These are phyloP conservation scores for Megaustenia siamemsis DNA, from an alignment of 2,888 invertebrate genomes.

Conservation along the genomic window DNA sequence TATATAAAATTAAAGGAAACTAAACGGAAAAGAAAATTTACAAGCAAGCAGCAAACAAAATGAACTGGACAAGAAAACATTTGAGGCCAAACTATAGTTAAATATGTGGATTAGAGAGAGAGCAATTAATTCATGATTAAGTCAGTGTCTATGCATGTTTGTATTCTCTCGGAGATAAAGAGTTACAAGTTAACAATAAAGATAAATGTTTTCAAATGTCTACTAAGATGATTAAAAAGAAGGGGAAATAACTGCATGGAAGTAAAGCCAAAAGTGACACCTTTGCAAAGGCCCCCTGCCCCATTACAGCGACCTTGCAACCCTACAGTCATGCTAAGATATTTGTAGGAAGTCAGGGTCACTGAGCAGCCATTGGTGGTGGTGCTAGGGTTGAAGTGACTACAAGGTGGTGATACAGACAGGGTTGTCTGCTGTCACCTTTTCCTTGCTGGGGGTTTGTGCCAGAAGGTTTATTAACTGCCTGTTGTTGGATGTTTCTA, in stretches of 20 bases:
- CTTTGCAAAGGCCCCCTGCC: not conserved
- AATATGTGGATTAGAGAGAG: no score
- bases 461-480: not conserved
- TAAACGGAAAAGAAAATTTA: no score
- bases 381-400: not conserved
- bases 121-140: no score
- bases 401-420: not conserved
- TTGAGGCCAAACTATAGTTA: no score
- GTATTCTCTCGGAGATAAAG: no score
- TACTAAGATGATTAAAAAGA: no score
- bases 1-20: no score
- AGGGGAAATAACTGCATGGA: not conserved
- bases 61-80: no score
- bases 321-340: not conserved
- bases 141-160: no score
- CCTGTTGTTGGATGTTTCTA: constrained; percentile 6
- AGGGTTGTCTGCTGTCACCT: not conserved
- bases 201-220: no score
- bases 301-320: constrained; percentile 16
- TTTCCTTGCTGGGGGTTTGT: not conserved
- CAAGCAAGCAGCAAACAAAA: no score
- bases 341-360: constrained; percentile 35
- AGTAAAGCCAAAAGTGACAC: constrained; percentile 14
- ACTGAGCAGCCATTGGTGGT: not conserved
- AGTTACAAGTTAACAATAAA: no score